Conservation (phyloP, 2,797 vertebrate genomes). For the Melanotaenia nigrans region DNA sequence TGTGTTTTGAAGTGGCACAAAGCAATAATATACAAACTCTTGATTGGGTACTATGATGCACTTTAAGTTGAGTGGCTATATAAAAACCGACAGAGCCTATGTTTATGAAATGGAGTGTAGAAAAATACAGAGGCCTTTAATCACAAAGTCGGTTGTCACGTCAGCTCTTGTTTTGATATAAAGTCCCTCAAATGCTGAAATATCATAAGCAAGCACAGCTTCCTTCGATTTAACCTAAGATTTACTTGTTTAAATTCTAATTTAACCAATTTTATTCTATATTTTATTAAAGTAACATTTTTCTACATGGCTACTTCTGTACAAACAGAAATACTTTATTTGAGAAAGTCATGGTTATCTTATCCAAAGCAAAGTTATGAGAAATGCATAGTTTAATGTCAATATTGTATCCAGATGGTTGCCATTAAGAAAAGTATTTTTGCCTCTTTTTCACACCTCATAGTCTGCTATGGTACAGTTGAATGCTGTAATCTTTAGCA, state of each 20-base stretch:
- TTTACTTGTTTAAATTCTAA: not conserved
- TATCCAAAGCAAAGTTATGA: not conserved
- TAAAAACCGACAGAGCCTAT: slow-evolving; percentile 27
- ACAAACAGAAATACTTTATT: not conserved
- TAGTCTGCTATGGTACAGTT: not conserved
- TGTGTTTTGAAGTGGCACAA: not conserved
- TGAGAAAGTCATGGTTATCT: not conserved
- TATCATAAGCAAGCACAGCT: no score
- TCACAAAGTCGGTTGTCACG: not conserved
- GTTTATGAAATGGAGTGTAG: not conserved
- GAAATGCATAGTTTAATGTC: not conserved
- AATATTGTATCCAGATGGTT: not conserved
- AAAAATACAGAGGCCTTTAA: not conserved
- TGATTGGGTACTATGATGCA: not conserved
- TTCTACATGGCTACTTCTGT: not conserved
- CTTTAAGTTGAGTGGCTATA: not conserved
- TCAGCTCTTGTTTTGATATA: not conserved
- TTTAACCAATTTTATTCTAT: not conserved
- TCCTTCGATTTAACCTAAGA: not conserved
- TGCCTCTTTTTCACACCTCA: no score
- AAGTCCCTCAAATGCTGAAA: not conserved
- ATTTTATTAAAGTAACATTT: not conserved
- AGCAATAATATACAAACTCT: not conserved
- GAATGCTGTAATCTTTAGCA: not conserved
- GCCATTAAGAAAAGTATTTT: not conserved